These are phyloP conservation scores for Thalassoma bifasciatum DNA, from an alignment of 2,113 vertebrate genomes.

Conservation along the genomic window DNA sequence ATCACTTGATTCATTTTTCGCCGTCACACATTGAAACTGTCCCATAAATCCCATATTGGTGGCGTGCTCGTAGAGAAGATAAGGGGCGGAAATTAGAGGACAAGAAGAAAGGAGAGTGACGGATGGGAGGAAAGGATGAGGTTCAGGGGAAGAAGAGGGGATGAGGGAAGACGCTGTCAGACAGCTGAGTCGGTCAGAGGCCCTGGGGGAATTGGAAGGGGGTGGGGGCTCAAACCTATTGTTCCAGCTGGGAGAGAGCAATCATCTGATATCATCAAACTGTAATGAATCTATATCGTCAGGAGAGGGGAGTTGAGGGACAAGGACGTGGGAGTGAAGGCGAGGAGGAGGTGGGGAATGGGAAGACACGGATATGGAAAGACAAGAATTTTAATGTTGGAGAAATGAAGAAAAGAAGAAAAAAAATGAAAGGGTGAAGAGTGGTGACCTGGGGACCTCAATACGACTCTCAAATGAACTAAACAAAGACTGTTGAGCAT, in stretches of 20 bases:
- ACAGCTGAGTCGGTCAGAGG: slow-evolving; percentile 20
- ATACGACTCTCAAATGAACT: no score
- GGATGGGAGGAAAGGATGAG: neutral
- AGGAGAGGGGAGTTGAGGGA: slow-evolving; percentile 40
- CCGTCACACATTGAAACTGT: neutral
- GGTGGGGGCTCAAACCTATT: slow-evolving; percentile 55
- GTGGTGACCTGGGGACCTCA: no score
- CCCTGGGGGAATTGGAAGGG: slow-evolving; percentile 4
- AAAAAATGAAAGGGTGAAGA: neutral
- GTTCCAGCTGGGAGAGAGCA: slow-evolving; percentile 70
- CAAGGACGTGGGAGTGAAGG: slow-evolving; percentile 24
- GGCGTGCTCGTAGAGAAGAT: neutral
- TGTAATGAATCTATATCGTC: slow-evolving; percentile 74
- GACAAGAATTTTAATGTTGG: neutral
- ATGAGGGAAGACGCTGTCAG: neutral
- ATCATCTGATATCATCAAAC: slow-evolving; percentile 81
- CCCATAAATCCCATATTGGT: neutral
- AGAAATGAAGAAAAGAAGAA: no score
- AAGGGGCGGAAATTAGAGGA: neutral
- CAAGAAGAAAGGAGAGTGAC: neutral
- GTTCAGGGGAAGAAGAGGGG: slow-evolving; percentile 2
- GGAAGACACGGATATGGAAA: slow-evolving; percentile 6
- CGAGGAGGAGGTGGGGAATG: slow-evolving; percentile 7
- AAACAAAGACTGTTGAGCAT: no score
- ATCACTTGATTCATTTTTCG: neutral